Conservation (phyloP, 2,888 invertebrate species). For the Harpalus rufipes region DNA sequence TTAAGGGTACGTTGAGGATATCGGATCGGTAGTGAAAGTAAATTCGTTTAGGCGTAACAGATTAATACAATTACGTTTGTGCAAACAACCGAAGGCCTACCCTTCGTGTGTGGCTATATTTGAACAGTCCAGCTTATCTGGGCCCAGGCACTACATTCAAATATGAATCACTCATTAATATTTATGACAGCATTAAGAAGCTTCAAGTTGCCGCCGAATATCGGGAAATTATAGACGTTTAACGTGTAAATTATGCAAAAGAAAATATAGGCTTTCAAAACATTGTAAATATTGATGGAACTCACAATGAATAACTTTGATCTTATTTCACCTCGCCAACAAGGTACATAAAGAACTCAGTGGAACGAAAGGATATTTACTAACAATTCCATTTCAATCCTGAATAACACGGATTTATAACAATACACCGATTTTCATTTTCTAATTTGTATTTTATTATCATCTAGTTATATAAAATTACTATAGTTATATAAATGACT, state of each 20-base stretch:
- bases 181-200: conserved; percentile 40
- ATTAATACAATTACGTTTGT: conserved; percentile 38
- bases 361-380: not conserved
- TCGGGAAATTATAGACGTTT: conserved; percentile 20
- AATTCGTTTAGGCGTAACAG: conserved; percentile 29
- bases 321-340: not conserved
- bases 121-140: conserved; percentile 47
- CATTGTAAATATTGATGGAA: conserved; percentile 7
- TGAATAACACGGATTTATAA: not conserved
- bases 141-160: conserved; percentile 16
- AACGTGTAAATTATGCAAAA: conserved; percentile 37
- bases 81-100: conserved; percentile 35
- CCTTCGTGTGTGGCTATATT: conserved; percentile 1
- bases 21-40: not conserved
- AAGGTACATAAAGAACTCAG: not conserved
- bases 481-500: not conserved
- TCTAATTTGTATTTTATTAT: not conserved
- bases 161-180: conserved; percentile 44
- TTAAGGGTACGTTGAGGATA: not conserved
- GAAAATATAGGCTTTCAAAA: conserved; percentile 34
- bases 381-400: not conserved
- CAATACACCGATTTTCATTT: not conserved
- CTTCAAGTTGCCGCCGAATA: not conserved
- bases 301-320: not conserved
- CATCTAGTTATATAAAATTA: not conserved